Percentiles rank a stretch among this genome's conserved stretches.
These are phyloP conservation scores for Agrilus mali DNA, from an alignment of 2,888 invertebrate genomes.

Conservation along the genomic window DNA sequence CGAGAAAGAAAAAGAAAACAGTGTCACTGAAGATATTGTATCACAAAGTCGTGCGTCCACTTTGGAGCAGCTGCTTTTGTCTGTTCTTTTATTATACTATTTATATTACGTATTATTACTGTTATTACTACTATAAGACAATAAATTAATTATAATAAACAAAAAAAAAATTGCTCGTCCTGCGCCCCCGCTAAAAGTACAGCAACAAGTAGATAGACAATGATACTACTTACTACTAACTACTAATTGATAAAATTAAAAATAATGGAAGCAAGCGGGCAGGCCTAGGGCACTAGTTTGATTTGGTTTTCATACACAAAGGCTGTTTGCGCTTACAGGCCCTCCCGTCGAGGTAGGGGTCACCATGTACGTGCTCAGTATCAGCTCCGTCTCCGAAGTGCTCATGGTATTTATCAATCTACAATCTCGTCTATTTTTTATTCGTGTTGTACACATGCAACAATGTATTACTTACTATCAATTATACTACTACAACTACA, in stretches of 20 bases:
- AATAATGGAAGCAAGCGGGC: constrained; percentile 26
- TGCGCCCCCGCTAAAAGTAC: constrained; percentile 20
- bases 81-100: too few species aligned
- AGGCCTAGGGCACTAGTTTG: constrained; percentile 30
- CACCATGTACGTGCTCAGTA: constrained; percentile 96
- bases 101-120: too few species aligned
- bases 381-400: constrained; percentile 96
- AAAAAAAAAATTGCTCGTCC: constrained; percentile 18
- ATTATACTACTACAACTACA: constrained; percentile 2
- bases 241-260: too few species aligned
- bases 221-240: too few species aligned
- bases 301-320: constrained; percentile 23
- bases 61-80: too few species aligned
- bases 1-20: too few species aligned
- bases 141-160: too few species aligned
- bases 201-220: constrained; percentile 18
- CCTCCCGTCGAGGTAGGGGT: constrained; percentile 94
- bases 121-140: too few species aligned
- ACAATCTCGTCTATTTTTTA: constrained; percentile 8
- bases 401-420: constrained; percentile 63
- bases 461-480: constrained; percentile 8
- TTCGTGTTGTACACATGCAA: constrained; percentile 18
- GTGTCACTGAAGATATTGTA: too few species aligned
- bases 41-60: too few species aligned
- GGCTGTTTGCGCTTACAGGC: constrained; percentile 55